Conservation (phyloP, 2,113 vertebrate genomes). For the Vanacampus margaritifer region DNA sequence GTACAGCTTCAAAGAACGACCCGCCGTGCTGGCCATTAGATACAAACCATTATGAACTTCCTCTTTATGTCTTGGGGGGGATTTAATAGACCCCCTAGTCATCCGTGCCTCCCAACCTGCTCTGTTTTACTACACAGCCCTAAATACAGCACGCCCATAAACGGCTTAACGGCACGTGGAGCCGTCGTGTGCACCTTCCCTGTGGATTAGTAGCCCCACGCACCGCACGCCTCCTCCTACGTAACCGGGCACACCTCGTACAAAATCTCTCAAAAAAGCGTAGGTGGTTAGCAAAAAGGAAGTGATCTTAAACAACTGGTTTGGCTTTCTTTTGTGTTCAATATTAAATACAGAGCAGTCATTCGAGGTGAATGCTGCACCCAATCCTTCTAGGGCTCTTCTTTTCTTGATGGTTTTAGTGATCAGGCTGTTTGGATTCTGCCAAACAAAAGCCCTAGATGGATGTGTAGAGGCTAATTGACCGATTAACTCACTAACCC, state of each 20-base stretch:
- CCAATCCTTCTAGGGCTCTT: neutral
- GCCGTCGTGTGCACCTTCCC: constrained; percentile 62
- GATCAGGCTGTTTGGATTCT: neutral
- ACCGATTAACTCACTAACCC: neutral
- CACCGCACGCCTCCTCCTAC: constrained; percentile 24
- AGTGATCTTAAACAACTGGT: neutral
- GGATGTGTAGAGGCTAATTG: neutral
- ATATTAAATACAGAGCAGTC: neutral
- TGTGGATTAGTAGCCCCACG: constrained; percentile 51
- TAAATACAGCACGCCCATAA: constrained; percentile 69
- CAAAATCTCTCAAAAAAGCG: neutral
- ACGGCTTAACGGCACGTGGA: constrained; percentile 76
- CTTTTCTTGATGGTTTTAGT: neutral
- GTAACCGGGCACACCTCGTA: neutral
- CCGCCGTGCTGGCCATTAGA: constrained; percentile 14
- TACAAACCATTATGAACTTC: constrained; percentile 13
- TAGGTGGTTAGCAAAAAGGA: neutral
- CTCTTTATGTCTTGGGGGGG: constrained; percentile 2
- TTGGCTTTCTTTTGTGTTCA: neutral
- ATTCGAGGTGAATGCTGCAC: neutral
- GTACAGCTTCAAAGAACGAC: neutral
- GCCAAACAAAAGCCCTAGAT: too few species aligned
- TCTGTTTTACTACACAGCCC: constrained; percentile 64
- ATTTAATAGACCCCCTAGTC: neutral
- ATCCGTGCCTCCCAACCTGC: constrained; percentile 24